A percentile compares a stretch with the other conserved stretches of the same genome.
phyloP scores from a whole-genome alignment of 2,113 vertebrate species.

The Halichoeres trimaculatus region DNA sequence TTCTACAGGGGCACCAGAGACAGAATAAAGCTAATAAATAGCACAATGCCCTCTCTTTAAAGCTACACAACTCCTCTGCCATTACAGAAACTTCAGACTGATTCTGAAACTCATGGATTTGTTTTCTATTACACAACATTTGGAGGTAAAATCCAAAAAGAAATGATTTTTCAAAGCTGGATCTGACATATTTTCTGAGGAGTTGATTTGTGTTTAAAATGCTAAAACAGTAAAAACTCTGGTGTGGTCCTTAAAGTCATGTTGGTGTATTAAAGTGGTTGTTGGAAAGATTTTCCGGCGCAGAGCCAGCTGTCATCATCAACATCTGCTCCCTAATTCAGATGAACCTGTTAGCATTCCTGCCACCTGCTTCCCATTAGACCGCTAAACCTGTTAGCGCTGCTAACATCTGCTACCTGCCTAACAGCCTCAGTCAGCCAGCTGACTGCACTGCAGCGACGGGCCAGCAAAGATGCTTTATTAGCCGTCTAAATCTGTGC shows the following conservation, averaged over 20 bases:
- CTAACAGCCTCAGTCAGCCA: neutral
- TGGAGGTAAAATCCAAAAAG: no score
- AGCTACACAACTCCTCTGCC: no score
- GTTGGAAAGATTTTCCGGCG: neutral
- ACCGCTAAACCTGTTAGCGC: constrained; percentile 9
- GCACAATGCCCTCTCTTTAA: no score
- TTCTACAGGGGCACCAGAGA: no score
- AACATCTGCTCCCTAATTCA: constrained; percentile 14
- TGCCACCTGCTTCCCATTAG: constrained; percentile 20
- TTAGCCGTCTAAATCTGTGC: constrained; percentile 8
- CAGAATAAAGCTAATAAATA: no score
- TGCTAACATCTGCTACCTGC: constrained; percentile 40
- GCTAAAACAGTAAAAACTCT: neutral
- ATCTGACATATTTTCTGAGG: no score
- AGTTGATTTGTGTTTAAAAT: neutral
- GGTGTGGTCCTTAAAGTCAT: neutral
- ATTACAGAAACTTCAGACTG: no score
- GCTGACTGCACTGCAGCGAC: neutral
- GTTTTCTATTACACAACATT: no score
- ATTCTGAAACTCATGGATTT: no score
- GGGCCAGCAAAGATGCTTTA: constrained; percentile 21
- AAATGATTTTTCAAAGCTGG: no score
- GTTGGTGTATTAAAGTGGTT: constrained; percentile 2
- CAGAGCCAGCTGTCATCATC: neutral
- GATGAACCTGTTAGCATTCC: constrained; percentile 30